Conservation (phyloP, 2,888 invertebrate species). For the Diaperis boleti region DNA sequence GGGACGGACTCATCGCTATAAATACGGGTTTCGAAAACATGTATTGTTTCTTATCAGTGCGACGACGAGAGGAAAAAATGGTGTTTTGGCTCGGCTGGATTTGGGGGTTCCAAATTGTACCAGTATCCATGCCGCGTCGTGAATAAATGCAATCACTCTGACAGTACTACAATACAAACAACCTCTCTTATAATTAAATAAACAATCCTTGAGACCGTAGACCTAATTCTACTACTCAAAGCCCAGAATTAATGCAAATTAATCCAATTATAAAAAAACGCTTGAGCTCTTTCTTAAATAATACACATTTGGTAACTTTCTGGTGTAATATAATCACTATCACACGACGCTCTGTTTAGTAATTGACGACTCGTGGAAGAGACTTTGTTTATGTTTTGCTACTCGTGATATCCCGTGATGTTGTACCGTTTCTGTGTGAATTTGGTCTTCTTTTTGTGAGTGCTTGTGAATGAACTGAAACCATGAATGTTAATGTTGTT, state of each 20-base stretch:
- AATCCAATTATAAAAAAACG: no score
- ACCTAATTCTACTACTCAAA: no score
- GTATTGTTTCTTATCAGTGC: conserved; percentile 1
- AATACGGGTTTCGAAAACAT: conserved; percentile 2
- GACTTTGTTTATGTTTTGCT: conserved; percentile 24
- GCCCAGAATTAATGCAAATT: no score
- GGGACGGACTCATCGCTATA: background rate
- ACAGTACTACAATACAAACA: no score
- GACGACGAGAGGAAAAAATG: background rate
- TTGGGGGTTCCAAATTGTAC: no score
- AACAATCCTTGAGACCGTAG: no score
- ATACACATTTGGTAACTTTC: no score
- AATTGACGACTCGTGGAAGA: conserved; percentile 14
- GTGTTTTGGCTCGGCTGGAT: no score
- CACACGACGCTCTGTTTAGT: conserved; percentile 1
- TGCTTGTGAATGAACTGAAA: conserved; percentile 22
- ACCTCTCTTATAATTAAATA: no score
- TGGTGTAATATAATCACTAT: background rate
- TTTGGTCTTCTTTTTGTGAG: conserved; percentile 35
- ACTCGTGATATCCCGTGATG: conserved; percentile 22
- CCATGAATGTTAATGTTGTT: conserved; percentile 3
- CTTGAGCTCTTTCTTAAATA: no score
- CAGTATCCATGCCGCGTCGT: no score
- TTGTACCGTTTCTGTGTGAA: conserved; percentile 26
- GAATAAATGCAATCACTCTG: no score